phyloP scores from a whole-genome alignment of 2,797 vertebrate species.

The Echiichthys vipera region DNA sequence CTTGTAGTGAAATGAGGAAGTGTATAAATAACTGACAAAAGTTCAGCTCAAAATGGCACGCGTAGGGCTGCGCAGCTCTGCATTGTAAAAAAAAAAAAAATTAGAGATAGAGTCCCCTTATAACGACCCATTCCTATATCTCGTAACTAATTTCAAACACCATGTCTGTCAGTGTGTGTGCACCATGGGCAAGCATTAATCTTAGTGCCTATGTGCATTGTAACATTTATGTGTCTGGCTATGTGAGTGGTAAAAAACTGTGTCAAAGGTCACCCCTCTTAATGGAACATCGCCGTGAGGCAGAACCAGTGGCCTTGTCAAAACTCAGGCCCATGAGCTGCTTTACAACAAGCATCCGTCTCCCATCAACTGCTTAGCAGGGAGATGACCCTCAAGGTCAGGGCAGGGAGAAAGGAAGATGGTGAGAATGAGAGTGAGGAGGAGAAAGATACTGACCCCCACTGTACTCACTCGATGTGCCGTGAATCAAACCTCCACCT shows the following conservation, averaged over 20 bases:
- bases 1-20: too few species aligned
- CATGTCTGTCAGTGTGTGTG: background rate
- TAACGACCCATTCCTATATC: too few species aligned
- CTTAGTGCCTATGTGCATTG: background rate
- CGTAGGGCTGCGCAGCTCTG: too few species aligned
- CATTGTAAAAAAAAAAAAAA: too few species aligned
- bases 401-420: constrained; percentile 33
- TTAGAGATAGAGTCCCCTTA: too few species aligned
- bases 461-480: constrained; percentile 20
- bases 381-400: constrained; percentile 63
- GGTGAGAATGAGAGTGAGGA: constrained; percentile 18
- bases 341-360: constrained; percentile 46
- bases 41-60: too few species aligned
- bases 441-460: constrained; percentile 38
- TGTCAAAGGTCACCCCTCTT: constrained; percentile 59
- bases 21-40: too few species aligned
- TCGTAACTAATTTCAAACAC: constrained; percentile 21
- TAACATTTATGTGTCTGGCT: constrained; percentile 23
- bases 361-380: constrained; percentile 46
- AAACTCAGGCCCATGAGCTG: constrained; percentile 45
- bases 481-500: constrained; percentile 52
- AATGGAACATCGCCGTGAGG: constrained; percentile 52
- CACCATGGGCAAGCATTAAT: background rate
- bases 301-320: constrained; percentile 65
- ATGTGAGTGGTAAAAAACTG: constrained; percentile 20